Evolutionary conservation across 2,888 invertebrate genomes (phyloP), one percentile per base, ranked within the genome.

Genomic region (Luffia ferchaultella): DNA sequence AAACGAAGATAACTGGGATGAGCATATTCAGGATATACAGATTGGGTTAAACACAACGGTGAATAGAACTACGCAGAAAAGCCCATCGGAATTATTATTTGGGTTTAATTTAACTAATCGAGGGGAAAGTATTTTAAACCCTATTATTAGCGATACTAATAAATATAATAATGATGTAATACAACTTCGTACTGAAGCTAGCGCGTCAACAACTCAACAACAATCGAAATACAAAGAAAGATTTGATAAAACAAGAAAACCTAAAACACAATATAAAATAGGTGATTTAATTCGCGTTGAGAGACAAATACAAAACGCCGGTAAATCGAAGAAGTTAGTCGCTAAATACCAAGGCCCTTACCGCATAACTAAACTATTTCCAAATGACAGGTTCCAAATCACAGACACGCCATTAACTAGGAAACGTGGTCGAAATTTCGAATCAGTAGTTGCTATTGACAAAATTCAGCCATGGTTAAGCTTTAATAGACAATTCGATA

Each of bases 21-120:
- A 54, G 12, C 18, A 54, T 16, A 42, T 57, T 2, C 9, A 46
- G 16, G 55, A 57, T 16, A 53, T 55, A 7, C 55, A 55, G 18
- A 16, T 55, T 16, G 57, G 55, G 1, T 1, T 57, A 3, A 57
- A 57, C 42, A 54, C 54, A 0, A 57, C 51, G 1, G 20, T 18
- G 1, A 50, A 57, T 17, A 56, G 50, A 40, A 57, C 53, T 0
- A 57, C 55, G 7, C 20, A 47, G 9, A 55, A 55, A 30, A 53
- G 50, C 19, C 54, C 57, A 16, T 54, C 54, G 9, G 52, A 55
- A 48, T 40, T 55, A n/a, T 19, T 56, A 1, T 55, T 57, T 48
- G 57, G 55, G 1, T 55, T 49, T 43, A 54, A 53, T 17, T 15
- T 30, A 20, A 30, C 16, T 7, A 30, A 30, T 30, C 3, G 30